Evolutionary conservation across 2,797 vertebrate species (phyloP).

Genomic region (Alca torda): DNA sequence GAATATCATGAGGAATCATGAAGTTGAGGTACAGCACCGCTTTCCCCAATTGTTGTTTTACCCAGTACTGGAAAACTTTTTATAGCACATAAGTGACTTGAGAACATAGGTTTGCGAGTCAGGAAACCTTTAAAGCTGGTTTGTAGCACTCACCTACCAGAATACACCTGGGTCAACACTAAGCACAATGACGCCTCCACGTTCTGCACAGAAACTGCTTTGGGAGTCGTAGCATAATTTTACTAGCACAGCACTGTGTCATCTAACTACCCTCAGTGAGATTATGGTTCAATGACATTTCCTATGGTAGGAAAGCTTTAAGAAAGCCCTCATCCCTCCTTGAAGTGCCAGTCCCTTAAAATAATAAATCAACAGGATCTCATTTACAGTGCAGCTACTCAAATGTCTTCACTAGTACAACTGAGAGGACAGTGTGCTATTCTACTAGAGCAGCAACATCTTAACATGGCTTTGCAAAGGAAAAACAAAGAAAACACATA

Average conservation of each 20-base stretch:
- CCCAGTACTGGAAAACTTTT: neutral
- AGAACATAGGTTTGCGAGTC: neutral
- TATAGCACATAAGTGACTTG: neutral
- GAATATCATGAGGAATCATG: neutral
- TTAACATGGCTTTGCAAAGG: neutral
- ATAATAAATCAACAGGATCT: neutral
- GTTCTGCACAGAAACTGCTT: neutral
- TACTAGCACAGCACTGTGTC: neutral
- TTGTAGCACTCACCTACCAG: neutral
- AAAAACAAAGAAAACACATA: neutral
- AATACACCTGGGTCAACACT: neutral
- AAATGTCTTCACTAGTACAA: neutral
- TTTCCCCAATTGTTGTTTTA: neutral
- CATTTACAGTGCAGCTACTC: neutral
- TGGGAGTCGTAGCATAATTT: neutral
- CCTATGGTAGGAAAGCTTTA: neutral
- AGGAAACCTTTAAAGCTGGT: neutral
- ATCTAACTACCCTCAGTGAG: neutral
- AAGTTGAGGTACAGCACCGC: neutral
- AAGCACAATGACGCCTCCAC: accelerated
- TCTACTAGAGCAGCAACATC: neutral
- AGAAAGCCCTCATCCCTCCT: neutral
- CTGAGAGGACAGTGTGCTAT: neutral
- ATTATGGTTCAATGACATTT: neutral
- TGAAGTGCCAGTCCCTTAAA: neutral